Base-by-base conservation (phyloP, 2,888 invertebrate genomes). In the Apotomis capreana region DNA sequence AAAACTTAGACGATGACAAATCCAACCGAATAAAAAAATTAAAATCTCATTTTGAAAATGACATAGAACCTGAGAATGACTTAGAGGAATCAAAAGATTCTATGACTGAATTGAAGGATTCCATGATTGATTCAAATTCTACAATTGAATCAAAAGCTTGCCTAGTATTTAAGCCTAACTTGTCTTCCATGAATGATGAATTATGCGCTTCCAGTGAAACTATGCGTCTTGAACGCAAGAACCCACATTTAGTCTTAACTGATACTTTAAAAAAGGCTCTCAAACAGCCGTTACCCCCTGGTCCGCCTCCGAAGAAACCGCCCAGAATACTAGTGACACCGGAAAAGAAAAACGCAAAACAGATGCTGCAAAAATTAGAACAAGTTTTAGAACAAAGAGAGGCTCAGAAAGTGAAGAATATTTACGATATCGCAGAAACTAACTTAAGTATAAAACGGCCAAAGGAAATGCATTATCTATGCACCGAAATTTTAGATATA, bases 301-400 rank as follows among this genome's bases (percentile, higher is more conserved):
- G 96, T 0, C 96, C 96, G 5, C 96, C 96, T 0, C 97, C 96
- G 0, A 95, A 95, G 79, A 96, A 97, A 83, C 96, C 97, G 1
- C 97, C 96, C 0, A 87, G 96, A 75, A 94, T 94, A 0, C 95
- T 96, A 78, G 89, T 89, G 52, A 89, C 76, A 36, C 77, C 84
- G 0, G 79, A 88, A 0, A 83, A 81, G 8, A 87, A 86, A 79
- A 80, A 72, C 46, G 68, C 72, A 0, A 72, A 95, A 82, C 93
- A 95, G 75, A 96, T 95, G 95, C 84, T 96, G 0, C 94, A 94
- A 77, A 95, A 95, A 78, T 84, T 95, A 0, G 95, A 95, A 82
- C 93, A 92, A 74, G 95, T 94, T 0, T 81, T 95, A 69, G 89
- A 93, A 65, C 94, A 94, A 74, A 80, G 89, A 0, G 91, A 92